Evolutionary conservation across 1,140 invertebrate species (phyloP), one percentile per base, ranked within the genome.

Genomic region (Laupala kohalensis): DNA sequence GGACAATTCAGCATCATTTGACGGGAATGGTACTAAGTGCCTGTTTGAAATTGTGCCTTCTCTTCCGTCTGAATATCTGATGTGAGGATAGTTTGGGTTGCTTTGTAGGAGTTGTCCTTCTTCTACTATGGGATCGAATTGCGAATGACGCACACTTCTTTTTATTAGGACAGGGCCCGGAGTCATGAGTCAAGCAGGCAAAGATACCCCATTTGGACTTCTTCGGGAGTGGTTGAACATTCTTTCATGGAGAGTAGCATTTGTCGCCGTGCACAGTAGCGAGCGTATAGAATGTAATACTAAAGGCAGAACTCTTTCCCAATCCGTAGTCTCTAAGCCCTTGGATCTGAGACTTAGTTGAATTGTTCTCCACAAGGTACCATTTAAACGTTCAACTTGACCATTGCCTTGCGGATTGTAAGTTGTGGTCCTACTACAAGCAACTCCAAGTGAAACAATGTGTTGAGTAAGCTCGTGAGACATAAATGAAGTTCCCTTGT

Each of bases 401-500:
- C 69, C 69, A 64, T 74, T 73, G 27, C 72, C 67, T 69, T 73
- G 69, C 26, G 72, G 72, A 24, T 74, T 74, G 62, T 69, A 74
- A 6, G 74, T 53, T 13, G 74, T 75, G 28, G 74, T 74, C 63
- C 71, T 25, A 27, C 71, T 75, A 13, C 63, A 70, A 53, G 74
- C 75, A 23, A 76, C 64, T 24, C 71, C 73, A 5, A 5, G 23
- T 5, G 13, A 53, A 53, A 5, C 37, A 9, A 69, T 15, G 68
- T 71, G 76, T 19, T 64, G 26, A 37, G 6, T 37, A 37, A 37
- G 15, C 70, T 74, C 12, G 75, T 64, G 64, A 77, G 73, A 19
- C 68, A 5, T 64, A 75, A 77, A 73, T 76, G 71, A 64, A 75
- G 76, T n/a, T 70, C 74, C 30, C 71, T 74, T 71, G 72, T 75